Evolutionary conservation across 2,888 invertebrate species (phyloP).

Genomic region (Mystacides longicornis): DNA sequence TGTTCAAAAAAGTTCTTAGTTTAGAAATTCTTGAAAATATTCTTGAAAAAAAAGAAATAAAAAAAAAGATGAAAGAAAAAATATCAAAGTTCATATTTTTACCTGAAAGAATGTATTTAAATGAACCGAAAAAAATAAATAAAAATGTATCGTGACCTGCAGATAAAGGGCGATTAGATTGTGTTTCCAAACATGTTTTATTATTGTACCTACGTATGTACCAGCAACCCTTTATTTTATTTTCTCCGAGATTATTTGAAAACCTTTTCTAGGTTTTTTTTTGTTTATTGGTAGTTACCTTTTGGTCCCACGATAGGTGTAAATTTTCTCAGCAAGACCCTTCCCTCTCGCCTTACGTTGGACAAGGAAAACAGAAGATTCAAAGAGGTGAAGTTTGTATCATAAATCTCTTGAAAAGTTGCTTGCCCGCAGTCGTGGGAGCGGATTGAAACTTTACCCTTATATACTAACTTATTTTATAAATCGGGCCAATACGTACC

Average conservation of each 20-base stretch:
- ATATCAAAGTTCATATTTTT: no score
- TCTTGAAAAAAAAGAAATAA: no score
- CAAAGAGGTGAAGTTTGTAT: slow-evolving; percentile 26
- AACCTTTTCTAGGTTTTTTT: slow-evolving; percentile 11
- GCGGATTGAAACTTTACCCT: slow-evolving; percentile 17
- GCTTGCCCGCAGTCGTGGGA: slow-evolving; percentile 25
- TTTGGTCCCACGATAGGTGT: slow-evolving; percentile 17
- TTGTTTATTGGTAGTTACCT: slow-evolving; percentile 18
- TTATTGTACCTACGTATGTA: background rate
- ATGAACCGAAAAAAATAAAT: no score
- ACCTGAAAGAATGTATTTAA: no score
- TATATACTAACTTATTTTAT: background rate
- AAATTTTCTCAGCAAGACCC: slow-evolving; percentile 16
- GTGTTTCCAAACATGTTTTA: slow-evolving; percentile 1
- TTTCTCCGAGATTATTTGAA: slow-evolving; percentile 3
- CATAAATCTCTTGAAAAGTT: slow-evolving; percentile 26
- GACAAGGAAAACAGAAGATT: slow-evolving; percentile 24
- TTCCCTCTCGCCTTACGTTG: slow-evolving; percentile 23
- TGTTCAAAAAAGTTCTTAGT: no score
- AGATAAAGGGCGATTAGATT: background rate
- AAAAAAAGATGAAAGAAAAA: no score
- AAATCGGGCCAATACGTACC: background rate
- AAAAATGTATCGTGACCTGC: no score
- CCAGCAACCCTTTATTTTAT: background rate
- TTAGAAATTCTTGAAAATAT: no score